Evolutionary conservation across 2,888 invertebrate species (phyloP).

Genomic region (Pristionchus fissidentatus): DNA sequence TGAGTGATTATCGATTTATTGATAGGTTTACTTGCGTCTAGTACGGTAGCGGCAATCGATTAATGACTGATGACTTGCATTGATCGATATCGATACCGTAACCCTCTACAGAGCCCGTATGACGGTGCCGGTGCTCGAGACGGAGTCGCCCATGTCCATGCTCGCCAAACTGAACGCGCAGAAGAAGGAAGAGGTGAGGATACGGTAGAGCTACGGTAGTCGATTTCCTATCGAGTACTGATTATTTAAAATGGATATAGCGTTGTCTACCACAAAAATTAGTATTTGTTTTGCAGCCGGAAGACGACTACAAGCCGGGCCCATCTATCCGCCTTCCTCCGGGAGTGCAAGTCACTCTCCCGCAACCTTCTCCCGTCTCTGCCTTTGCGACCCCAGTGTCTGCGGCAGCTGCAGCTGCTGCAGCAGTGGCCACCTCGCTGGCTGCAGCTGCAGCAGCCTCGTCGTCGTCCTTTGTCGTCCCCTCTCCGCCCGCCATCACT

Average conservation of each 20-base stretch:
- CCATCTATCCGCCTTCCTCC: too few relatives aligned
- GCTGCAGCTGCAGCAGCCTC: background rate
- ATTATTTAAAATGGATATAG: too few relatives aligned
- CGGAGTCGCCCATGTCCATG: background rate
- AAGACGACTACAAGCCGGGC: too few relatives aligned
- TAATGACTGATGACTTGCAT: too few relatives aligned
- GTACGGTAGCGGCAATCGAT: background rate
- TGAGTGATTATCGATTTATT: background rate
- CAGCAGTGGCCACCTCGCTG: background rate
- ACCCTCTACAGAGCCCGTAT: background rate
- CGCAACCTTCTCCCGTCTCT: too few relatives aligned
- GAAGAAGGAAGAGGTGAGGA: slow-evolving; percentile 34
- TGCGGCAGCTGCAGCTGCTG: background rate
- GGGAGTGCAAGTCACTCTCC: too few relatives aligned
- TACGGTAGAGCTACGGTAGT: background rate
- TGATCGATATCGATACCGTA: background rate
- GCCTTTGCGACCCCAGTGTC: background rate
- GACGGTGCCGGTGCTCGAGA: slow-evolving; percentile 6
- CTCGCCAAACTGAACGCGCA: background rate
- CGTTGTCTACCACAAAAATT: too few relatives aligned
- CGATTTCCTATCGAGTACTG: too few relatives aligned
- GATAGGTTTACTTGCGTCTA: background rate
- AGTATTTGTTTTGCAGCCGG: too few relatives aligned
- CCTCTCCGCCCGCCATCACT: too few relatives aligned
- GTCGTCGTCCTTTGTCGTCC: background rate